phyloP scores from a whole-genome alignment of 2,113 vertebrate species.

The Syngnathus scovelli region DNA sequence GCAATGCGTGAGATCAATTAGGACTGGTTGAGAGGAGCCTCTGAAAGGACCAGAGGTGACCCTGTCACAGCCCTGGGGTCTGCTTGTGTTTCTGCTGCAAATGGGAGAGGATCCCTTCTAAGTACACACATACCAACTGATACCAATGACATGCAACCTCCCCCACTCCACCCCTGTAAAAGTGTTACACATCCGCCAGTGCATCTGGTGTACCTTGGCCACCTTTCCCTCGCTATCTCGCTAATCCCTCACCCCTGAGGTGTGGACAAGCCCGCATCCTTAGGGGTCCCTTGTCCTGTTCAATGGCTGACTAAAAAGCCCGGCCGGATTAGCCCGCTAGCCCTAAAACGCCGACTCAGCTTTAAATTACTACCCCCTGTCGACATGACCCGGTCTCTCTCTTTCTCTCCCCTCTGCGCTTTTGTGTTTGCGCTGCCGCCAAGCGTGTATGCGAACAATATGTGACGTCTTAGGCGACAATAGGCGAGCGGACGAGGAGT shows the following conservation, averaged over 20 bases:
- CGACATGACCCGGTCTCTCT: conserved; percentile 41
- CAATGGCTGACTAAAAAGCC: conserved; percentile 69
- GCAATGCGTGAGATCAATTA: conserved; percentile 74
- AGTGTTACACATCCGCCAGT: conserved; percentile 39
- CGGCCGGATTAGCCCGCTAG: conserved; percentile 62
- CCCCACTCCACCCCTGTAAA: conserved; percentile 18
- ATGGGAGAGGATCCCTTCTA: conserved; percentile 31
- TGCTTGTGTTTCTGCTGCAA: conserved; percentile 39
- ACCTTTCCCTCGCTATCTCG: conserved; percentile 50
- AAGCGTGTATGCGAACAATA: conserved; percentile 54
- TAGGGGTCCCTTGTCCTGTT: conserved; percentile 61
- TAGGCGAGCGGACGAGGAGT: conserved; percentile 30
- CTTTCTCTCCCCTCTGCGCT: conserved; percentile 4
- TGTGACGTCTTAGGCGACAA: conserved; percentile 55
- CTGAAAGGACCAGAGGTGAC: conserved; percentile 69
- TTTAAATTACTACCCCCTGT: conserved; percentile 61
- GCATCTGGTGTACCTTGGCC: conserved; percentile 42
- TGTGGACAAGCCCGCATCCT: conserved; percentile 71
- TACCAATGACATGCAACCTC: conserved; percentile 23
- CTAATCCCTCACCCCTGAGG: conserved; percentile 73
- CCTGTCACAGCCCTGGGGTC: conserved; percentile 60
- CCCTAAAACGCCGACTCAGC: conserved; percentile 72
- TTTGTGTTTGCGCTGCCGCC: conserved; percentile 53
- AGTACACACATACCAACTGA: conserved; percentile 38
- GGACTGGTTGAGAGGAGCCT: conserved; percentile 68